Percentiles rank a stretch among this genome's conserved stretches.
Evolutionary conservation across 2,888 invertebrate genomes (phyloP).

Genomic region (Apocheima hispidaria): DNA sequence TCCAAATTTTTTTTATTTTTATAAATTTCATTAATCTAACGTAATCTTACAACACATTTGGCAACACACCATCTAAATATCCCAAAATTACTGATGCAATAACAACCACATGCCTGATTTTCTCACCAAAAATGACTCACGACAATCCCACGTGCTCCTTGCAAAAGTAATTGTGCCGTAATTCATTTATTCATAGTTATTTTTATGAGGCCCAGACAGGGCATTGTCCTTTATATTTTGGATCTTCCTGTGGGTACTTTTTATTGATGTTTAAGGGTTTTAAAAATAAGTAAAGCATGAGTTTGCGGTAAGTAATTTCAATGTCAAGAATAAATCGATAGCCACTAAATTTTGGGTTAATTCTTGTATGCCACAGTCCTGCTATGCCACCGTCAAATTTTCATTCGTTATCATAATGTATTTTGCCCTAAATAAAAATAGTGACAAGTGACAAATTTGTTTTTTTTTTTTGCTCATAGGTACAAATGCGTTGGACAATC

Average conservation of each 20-base stretch:
- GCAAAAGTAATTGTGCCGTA: conserved; percentile 29
- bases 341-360: no score
- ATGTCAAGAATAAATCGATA: no score
- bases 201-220: conserved; percentile 16
- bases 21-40: conserved; percentile 1
- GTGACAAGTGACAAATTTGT: no score
- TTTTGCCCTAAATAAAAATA: no score
- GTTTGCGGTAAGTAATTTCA: no score
- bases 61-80: conserved; percentile 5
- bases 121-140: conserved; percentile 31
- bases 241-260: conserved; percentile 17
- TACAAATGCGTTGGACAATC: no score
- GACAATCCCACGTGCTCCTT: conserved; percentile 18
- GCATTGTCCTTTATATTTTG: conserved; percentile 25
- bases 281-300: neutral
- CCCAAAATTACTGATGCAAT: conserved; percentile 9
- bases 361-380: no score
- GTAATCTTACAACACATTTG: conserved; percentile 1
- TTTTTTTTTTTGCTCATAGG: no score
- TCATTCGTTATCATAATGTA: no score
- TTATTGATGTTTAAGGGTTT: neutral
- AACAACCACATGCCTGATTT: conserved; percentile 22
- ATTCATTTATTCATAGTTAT: conserved; percentile 27
- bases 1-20: no score
- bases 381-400: no score